Evolutionary conservation across 1,140 invertebrate genomes (phyloP), one percentile per base, ranked within the genome.

Genomic region (Camponotus pennsylvanicus): DNA sequence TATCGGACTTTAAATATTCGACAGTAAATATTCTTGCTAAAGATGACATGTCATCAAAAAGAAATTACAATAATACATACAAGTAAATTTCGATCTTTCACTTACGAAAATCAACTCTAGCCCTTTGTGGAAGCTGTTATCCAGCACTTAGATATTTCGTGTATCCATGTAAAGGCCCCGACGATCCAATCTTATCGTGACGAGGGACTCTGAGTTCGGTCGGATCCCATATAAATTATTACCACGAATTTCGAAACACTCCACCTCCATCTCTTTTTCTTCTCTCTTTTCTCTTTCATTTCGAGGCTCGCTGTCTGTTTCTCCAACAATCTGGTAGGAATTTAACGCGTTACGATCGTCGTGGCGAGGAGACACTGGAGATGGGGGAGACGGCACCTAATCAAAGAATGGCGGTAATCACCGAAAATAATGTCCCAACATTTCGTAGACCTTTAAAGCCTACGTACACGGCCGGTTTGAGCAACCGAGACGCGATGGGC

Each of bases 341-440:
- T 90, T 80, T 83, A 57, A 79, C 63, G 89, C 86, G 82, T 90
- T 63, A 64, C 80, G 71, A 71, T 76, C 52, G 18, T 11, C 63
- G 18, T 59, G 15, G 32, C 52, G 63, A 55, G 77, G 6, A 57
- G 67, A 52, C 27, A 34, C 5, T n/a, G 40, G 21, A 11, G 21
- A 27, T 18, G 42, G 71, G 70, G 64, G 45, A 42, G 77, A 27
- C 63, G 88, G 85, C 83, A 82, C 61, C 87, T 91, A 92, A 91
- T 92, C 91, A 88, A 92, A 91, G 90, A 93, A 92, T 92, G 86
- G 85, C 89, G 85, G 91, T 91, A 93, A 93, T 92, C 91, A 88
- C 86, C 89, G 78, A 93, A 93, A 93, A 91, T 93, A 93, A 93
- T 90, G 91, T 90, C 80, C 86, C 42, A 67, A 86, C 87, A 76